These are phyloP conservation scores for Protosalanx chinensis DNA, from an alignment of 2,797 vertebrate species.

Conservation along the genomic window DNA sequence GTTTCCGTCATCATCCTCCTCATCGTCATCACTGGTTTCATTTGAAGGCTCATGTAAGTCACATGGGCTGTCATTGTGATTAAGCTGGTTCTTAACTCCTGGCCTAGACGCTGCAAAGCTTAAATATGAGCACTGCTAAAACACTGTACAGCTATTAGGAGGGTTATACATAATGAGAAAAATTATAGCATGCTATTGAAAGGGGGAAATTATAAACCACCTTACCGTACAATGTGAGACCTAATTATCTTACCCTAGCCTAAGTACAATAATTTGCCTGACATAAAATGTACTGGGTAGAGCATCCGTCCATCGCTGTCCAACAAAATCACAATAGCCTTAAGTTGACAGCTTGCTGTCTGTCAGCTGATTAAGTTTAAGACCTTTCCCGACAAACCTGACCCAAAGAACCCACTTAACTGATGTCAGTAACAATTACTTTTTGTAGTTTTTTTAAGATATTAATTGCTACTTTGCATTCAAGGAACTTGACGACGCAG, in stretches of 20 bases:
- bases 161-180: too few relatives aligned
- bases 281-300: neutral
- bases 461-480: neutral
- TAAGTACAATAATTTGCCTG: too few relatives aligned
- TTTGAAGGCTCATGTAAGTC: neutral
- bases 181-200: too few relatives aligned
- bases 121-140: too few relatives aligned
- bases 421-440: neutral
- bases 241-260: too few relatives aligned
- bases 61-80: too few relatives aligned
- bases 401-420: neutral
- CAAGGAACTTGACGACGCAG: neutral
- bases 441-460: neutral
- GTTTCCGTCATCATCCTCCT: too few relatives aligned
- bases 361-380: slow-evolving; percentile 42
- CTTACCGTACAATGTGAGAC: too few relatives aligned
- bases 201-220: too few relatives aligned
- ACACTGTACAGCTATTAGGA: too few relatives aligned
- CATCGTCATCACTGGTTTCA: neutral
- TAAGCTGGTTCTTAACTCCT: too few relatives aligned
- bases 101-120: too few relatives aligned
- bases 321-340: slow-evolving; percentile 38
- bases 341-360: slow-evolving; percentile 56
- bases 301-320: slow-evolving; percentile 27
- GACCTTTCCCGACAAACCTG: neutral